Conservation (phyloP, 2,113 vertebrate species). For the Tauraco erythrolophus region DNA sequence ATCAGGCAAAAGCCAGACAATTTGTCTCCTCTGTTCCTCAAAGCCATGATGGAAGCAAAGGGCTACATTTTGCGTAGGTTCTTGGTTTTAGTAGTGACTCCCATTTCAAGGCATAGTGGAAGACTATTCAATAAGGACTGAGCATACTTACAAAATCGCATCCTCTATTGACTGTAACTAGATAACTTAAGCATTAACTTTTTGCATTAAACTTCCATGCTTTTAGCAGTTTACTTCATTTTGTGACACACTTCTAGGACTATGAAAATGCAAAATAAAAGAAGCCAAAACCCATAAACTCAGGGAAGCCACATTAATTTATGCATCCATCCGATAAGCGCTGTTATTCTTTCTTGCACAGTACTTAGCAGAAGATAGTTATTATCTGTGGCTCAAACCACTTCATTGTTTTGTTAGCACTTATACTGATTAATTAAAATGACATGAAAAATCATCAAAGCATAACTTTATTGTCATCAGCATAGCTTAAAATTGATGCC, state of each 20-base stretch:
- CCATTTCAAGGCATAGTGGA: not conserved
- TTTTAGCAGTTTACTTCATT: not conserved
- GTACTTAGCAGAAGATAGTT: not conserved
- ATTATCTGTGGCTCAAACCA: not conserved
- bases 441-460: not conserved
- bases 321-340: not conserved
- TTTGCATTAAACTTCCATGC: not conserved
- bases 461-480: not conserved
- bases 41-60: not conserved
- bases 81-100: not conserved
- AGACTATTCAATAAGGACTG: not conserved
- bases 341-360: not conserved
- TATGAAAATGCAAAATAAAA: not conserved
- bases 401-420: not conserved
- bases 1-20: not conserved
- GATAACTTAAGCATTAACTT: not conserved
- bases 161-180: not conserved
- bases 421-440: not conserved
- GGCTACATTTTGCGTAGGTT: not conserved
- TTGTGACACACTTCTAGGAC: not conserved
- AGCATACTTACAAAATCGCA: not conserved
- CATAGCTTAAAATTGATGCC: not conserved
- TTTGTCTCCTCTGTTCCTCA: not conserved
- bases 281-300: not conserved
- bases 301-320: not conserved